These are phyloP conservation scores for Cryptocheilus praepositus DNA, from an alignment of 2,888 invertebrate genomes.

Conservation along the genomic window DNA sequence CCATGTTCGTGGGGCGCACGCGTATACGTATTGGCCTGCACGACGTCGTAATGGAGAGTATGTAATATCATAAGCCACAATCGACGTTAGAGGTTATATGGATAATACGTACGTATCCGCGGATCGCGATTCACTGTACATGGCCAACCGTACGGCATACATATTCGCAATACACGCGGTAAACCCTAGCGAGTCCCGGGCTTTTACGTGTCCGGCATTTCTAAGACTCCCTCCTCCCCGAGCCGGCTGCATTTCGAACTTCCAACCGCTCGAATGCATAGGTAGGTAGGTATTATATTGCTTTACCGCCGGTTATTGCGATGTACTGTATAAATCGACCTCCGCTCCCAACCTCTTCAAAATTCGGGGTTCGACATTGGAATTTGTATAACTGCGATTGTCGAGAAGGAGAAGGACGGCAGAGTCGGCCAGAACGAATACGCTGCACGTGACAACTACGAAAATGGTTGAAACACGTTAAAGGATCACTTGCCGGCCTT, in stretches of 20 bases:
- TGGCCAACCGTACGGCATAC: constrained; percentile 48
- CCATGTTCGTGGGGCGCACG: constrained; percentile 3
- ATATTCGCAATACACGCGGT: constrained; percentile 55
- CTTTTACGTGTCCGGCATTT: constrained; percentile 68
- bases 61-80: constrained; percentile 54
- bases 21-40: not conserved
- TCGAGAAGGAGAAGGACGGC: too few species aligned
- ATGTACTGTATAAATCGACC: constrained; percentile 35
- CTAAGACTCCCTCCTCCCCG: constrained; percentile 41
- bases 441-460: too few species aligned
- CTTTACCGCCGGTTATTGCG: constrained; percentile 44
- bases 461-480: too few species aligned
- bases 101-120: constrained; percentile 53
- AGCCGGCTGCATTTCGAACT: constrained; percentile 60
- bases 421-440: too few species aligned
- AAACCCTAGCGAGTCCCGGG: constrained; percentile 56
- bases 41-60: constrained; percentile 43
- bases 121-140: constrained; percentile 59
- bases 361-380: constrained; percentile 10
- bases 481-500: too few species aligned
- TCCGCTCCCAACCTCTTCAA: constrained; percentile 7
- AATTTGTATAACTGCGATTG: constrained; percentile 10
- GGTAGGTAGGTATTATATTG: constrained; percentile 21
- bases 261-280: constrained; percentile 28
- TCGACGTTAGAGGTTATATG: constrained; percentile 54